These are phyloP conservation scores for Holothuria glaberrima DNA, from an alignment of 35 echinoderm and acorn worm species.

Conservation along the genomic window DNA sequence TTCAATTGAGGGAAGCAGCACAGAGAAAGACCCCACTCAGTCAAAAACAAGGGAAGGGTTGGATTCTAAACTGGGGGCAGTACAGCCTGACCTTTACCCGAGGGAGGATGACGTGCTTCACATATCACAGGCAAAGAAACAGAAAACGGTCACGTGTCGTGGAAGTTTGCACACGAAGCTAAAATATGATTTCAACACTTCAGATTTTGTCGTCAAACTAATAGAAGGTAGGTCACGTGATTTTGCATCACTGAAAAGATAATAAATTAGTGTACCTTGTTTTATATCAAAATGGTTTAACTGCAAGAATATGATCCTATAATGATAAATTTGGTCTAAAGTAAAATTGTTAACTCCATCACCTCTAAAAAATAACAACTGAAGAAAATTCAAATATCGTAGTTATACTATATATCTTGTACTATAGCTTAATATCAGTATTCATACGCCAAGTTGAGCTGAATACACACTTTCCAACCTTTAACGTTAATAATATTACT, in stretches of 20 bases:
- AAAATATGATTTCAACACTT: conserved; percentile 46
- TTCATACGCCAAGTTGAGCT: no score
- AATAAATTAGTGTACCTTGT: no score
- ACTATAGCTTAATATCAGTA: no score
- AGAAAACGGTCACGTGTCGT: not conserved
- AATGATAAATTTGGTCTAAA: no score
- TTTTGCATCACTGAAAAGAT: no score
- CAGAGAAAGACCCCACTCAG: not conserved
- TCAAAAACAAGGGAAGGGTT: not conserved
- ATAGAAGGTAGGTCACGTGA: conserved; percentile 12
- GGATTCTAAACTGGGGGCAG: not conserved
- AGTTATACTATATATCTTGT: no score
- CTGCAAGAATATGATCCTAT: not conserved
- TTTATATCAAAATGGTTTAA: not conserved
- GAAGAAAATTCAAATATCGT: no score
- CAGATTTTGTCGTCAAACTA: conserved; percentile 37
- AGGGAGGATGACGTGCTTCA: conserved; percentile 32
- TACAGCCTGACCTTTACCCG: conserved; percentile 28
- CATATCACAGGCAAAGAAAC: not conserved
- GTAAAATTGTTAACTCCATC: no score
- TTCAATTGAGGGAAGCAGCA: not conserved
- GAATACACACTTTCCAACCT: no score
- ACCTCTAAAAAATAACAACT: no score
- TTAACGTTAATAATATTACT: no score
- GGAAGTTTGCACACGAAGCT: conserved; percentile 37